phyloP scores from a whole-genome alignment of 2,113 vertebrate genomes.

The Euleptes europaea region DNA sequence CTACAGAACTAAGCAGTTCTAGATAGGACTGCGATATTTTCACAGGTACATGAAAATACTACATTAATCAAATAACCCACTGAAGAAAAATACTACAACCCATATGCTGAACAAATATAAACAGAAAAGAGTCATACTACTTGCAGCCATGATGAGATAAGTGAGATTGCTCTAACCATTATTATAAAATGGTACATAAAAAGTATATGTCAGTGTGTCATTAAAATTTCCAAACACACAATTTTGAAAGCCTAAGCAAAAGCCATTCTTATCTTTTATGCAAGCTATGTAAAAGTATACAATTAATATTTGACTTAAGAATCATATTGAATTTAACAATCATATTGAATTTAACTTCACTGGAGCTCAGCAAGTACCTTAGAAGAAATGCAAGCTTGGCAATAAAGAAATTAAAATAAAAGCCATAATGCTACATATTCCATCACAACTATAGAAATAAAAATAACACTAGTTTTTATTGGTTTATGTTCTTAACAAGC shows the following conservation, averaged over 20 bases:
- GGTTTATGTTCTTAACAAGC: background rate
- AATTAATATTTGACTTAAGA: background rate
- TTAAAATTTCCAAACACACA: slow-evolving; percentile 12
- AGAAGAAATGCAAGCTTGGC: background rate
- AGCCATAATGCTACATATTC: background rate
- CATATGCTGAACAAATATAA: background rate
- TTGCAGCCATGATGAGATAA: background rate
- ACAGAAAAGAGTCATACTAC: background rate
- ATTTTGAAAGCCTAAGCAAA: background rate
- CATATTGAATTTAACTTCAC: background rate
- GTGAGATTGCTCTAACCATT: background rate
- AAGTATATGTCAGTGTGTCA: background rate
- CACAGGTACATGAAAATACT: background rate
- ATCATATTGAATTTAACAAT: background rate
- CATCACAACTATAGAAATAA: background rate
- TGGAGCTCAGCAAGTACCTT: background rate
- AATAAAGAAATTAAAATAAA: background rate
- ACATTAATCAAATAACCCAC: background rate
- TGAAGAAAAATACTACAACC: background rate
- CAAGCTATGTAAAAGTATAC: no score
- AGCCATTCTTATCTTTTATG: background rate
- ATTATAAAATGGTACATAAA: background rate
- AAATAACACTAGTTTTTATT: background rate
- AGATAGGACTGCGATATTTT: background rate
- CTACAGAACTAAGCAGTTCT: background rate